Evolutionary conservation across 1,140 invertebrate species (phyloP).

Genomic region (Magallana gigas): DNA sequence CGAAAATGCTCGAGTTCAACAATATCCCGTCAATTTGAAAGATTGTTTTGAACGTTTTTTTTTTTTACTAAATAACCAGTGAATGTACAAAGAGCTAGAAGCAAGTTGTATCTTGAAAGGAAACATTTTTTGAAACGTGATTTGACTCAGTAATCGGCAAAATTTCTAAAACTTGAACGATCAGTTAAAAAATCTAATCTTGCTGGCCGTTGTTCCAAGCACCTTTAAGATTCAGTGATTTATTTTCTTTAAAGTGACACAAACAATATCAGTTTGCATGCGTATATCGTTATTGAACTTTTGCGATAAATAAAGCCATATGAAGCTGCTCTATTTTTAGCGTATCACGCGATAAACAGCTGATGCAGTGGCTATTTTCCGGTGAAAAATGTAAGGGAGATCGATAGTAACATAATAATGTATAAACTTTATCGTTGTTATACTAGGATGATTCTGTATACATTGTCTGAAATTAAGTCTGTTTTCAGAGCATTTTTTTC

Average conservation of each 20-base stretch:
- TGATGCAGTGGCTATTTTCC: not conserved
- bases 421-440: not conserved
- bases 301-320: not conserved
- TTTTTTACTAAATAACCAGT: not conserved
- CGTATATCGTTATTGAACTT: not conserved
- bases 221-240: not conserved
- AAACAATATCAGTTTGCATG: not conserved
- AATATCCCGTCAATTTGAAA: not conserved
- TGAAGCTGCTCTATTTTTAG: not conserved
- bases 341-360: slow-evolving; percentile 8
- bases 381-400: not conserved
- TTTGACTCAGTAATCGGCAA: not conserved
- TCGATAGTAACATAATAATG: not conserved
- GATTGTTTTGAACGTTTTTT: not conserved
- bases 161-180: not conserved
- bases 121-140: not conserved
- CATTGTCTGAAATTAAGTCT: not conserved
- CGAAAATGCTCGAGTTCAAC: not conserved
- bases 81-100: not conserved
- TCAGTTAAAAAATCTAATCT: not conserved
- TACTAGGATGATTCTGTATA: not conserved
- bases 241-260: not conserved
- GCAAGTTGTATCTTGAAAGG: slow-evolving; percentile 8
- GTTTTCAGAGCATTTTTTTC: not conserved
- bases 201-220: not conserved